Percentiles rank a stretch among this genome's conserved stretches.
Conservation (phyloP, 1,140 invertebrate genomes). For the Tribolium castaneum region DNA sequence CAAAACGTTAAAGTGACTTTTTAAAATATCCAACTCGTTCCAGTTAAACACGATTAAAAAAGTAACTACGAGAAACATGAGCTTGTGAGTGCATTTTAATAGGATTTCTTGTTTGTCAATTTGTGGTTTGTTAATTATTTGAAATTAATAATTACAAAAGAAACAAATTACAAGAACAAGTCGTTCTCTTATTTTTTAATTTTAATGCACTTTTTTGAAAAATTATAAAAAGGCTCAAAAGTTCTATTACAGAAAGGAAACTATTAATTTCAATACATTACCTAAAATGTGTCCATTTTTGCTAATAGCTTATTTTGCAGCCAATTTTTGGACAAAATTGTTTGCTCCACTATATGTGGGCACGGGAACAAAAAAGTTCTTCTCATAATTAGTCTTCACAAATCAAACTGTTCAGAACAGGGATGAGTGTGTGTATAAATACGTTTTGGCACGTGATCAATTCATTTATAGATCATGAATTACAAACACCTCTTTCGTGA, state of each 20-base stretch:
- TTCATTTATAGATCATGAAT: slow-evolving; percentile 12
- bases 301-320: slow-evolving; percentile 35
- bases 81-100: slow-evolving; percentile 17
- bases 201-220: slow-evolving; percentile 29
- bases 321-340: slow-evolving; percentile 37
- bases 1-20: not conserved
- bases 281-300: slow-evolving; percentile 37
- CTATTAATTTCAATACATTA: slow-evolving; percentile 31
- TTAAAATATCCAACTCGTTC: slow-evolving; percentile 35
- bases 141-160: not conserved
- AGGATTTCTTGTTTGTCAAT: not conserved
- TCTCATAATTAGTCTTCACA: slow-evolving; percentile 13
- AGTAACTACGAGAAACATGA: slow-evolving; percentile 29
- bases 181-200: not conserved
- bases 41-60: slow-evolving; percentile 29
- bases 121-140: slow-evolving; percentile 8
- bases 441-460: slow-evolving; percentile 14
- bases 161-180: not conserved
- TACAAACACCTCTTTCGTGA: not conserved
- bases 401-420: slow-evolving; percentile 19
- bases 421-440: slow-evolving; percentile 6
- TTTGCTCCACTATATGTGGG: slow-evolving; percentile 32
- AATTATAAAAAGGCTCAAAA: slow-evolving; percentile 10
- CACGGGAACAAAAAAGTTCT: slow-evolving; percentile 28
- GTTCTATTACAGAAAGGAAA: slow-evolving; percentile 36